Base-by-base conservation (phyloP, 2,797 vertebrate genomes). In the Cetoscarus ocellatus region DNA sequence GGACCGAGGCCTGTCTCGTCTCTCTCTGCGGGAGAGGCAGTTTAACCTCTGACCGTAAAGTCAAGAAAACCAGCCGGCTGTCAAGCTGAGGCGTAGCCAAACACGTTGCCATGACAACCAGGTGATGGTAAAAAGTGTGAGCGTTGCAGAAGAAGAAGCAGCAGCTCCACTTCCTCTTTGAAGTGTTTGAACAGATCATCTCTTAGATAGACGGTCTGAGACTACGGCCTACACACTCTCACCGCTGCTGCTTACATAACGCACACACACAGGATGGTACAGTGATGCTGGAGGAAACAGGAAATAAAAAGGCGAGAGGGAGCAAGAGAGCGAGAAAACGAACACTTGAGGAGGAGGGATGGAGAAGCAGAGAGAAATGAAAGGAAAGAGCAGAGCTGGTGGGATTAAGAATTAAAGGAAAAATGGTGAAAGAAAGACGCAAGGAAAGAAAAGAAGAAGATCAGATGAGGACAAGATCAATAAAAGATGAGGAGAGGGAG, bases 161-260 rank as follows among this genome's bases (percentile, higher is more conserved):
- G 42, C 47, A 55, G 44, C 77, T 62, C 55, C 67, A 86, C 79
- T 87, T 86, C 83, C 83, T 75, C 72, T 83, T 79, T 80, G 48
- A 85, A 86, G 69, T 67, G 73, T 62, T 67, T 39, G 65, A 54
- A 59, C 39, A 62, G 82, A 88, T 86, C 76, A 79, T 79, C 61
- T 67, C 79, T 84, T 53, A 88, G 88, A 86, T 82, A 81, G 83
- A 89, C 67, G 82, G 84, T 85, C 86, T 85, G 86, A 88, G 82
- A 87, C 68, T 73, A 80, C 91, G 71, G 88, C 91, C 89, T 88
- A 92, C 89, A 92, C 89, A 91, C 83, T 77, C 73, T 50, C 73
- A 47, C 73, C 82, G 84, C 81, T 82, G 78, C 64, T 67, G 59
- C 64, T 92, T 91, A 89, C 71, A 65, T 89, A 90, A 91, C 85